Evolutionary conservation across 2,797 vertebrate species (phyloP).

Genomic region (Cryptoprocta ferox): DNA sequence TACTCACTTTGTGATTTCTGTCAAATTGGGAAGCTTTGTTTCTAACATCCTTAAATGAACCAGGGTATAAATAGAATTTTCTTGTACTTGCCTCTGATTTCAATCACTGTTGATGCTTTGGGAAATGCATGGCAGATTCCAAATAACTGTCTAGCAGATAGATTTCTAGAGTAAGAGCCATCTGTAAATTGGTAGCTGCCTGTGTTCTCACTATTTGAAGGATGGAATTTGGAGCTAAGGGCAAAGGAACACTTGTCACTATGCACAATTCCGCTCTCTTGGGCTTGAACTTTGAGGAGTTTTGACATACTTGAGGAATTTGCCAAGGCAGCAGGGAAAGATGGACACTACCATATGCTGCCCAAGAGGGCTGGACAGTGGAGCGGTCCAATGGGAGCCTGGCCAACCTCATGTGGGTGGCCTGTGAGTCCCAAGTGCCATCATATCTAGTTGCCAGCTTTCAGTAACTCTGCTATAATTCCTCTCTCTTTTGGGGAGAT

Average conservation of each 20-base stretch:
- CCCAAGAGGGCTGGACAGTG: not conserved
- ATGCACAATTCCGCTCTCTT: not conserved
- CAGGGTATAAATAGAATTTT: not conserved
- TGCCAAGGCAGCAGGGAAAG: not conserved
- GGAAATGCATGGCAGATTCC: not conserved
- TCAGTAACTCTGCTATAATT: not conserved
- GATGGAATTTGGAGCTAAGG: not conserved
- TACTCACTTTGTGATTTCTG: not conserved
- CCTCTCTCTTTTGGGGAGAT: not conserved
- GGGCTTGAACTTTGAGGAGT: not conserved
- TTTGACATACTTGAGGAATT: not conserved
- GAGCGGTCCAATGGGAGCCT: not conserved
- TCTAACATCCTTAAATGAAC: not conserved
- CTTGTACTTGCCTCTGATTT: not conserved
- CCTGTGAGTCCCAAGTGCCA: not conserved
- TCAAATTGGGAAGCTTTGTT: not conserved
- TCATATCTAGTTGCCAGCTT: not conserved
- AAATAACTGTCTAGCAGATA: not conserved
- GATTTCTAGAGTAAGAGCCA: not conserved
- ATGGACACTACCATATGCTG: not conserved
- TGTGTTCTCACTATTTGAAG: not conserved
- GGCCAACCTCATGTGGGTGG: not conserved
- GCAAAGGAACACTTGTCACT: not conserved
- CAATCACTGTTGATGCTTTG: not conserved
- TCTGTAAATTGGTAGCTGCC: not conserved